Evolutionary conservation across 1,140 invertebrate species (phyloP).

Genomic region (Macrobrachium rosenbergii): DNA sequence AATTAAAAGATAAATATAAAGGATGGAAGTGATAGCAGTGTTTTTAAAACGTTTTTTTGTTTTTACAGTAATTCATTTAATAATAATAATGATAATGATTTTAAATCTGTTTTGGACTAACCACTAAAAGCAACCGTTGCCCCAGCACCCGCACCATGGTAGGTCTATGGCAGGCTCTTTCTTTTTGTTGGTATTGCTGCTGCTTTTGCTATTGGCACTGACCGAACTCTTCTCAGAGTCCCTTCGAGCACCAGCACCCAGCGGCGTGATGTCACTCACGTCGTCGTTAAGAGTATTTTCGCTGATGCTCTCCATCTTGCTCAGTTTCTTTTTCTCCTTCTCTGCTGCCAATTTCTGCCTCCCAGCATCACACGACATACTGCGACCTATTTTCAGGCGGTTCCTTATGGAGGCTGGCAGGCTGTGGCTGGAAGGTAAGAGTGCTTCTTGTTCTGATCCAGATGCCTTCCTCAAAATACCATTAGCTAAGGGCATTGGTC

Average conservation of each 20-base stretch:
- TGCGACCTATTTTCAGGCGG: conserved; percentile 62
- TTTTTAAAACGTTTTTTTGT: neutral
- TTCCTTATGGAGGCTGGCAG: conserved; percentile 60
- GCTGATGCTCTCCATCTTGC: conserved; percentile 66
- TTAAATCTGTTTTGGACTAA: conserved; percentile 28
- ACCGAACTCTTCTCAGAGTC: conserved; percentile 65
- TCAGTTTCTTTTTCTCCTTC: conserved; percentile 52
- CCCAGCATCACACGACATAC: conserved; percentile 57
- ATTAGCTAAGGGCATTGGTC: conserved; percentile 60
- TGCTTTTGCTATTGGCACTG: conserved; percentile 64
- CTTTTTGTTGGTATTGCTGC: conserved; percentile 59
- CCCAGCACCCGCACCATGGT: conserved; percentile 91
- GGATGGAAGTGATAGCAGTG: conserved; percentile 63
- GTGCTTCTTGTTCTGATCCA: conserved; percentile 65
- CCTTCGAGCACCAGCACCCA: conserved; percentile 62
- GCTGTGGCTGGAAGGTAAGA: conserved; percentile 60
- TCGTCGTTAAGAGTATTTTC: conserved; percentile 65
- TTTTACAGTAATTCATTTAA: too few relatives aligned
- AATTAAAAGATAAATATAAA: conserved; percentile 62
- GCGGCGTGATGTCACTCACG: conserved; percentile 65
- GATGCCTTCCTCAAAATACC: conserved; percentile 64
- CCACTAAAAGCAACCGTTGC: conserved; percentile 82
- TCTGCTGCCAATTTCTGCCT: conserved; percentile 51
- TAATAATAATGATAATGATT: neutral
- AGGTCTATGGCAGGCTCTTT: conserved; percentile 73